These are phyloP conservation scores for Cyphomyrus plagiostoma DNA, from an alignment of 2,113 vertebrate genomes.

Conservation along the genomic window DNA sequence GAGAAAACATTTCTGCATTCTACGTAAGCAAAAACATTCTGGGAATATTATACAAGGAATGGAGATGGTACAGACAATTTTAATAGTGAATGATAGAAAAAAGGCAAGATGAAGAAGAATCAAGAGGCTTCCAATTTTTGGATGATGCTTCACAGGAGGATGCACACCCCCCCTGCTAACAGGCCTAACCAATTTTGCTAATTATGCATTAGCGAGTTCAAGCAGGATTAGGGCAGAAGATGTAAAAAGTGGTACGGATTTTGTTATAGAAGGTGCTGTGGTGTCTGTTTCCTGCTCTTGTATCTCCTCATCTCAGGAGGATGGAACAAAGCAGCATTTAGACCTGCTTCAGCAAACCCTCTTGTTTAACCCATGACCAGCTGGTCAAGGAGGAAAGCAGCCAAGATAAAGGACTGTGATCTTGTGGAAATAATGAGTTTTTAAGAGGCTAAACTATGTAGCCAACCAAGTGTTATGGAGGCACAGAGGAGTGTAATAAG, in stretches of 20 bases:
- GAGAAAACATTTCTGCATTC: constrained; percentile 41
- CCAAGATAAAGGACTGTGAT: neutral
- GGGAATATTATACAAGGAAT: constrained; percentile 6
- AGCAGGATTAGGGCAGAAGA: neutral
- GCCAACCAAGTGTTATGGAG: neutral
- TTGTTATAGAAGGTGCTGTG: neutral
- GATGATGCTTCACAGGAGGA: neutral
- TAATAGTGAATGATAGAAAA: constrained; percentile 24
- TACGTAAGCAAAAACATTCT: neutral
- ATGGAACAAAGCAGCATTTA: neutral
- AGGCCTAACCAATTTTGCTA: neutral
- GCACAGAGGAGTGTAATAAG: neutral
- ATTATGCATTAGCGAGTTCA: neutral
- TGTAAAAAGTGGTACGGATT: too few relatives aligned
- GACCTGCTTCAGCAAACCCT: neutral
- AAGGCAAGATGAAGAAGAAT: neutral
- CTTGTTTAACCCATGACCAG: neutral
- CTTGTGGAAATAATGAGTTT: neutral
- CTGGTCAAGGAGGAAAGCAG: neutral
- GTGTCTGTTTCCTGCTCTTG: neutral
- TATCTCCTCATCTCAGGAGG: neutral
- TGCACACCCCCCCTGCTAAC: neutral
- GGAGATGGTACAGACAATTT: neutral
- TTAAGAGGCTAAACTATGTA: neutral
- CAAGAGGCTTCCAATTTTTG: neutral